Evolutionary conservation across 23 tunicate genomes (phyloP), one percentile per base, ranked within the genome.

Genomic region (Ascidia mentula): DNA sequence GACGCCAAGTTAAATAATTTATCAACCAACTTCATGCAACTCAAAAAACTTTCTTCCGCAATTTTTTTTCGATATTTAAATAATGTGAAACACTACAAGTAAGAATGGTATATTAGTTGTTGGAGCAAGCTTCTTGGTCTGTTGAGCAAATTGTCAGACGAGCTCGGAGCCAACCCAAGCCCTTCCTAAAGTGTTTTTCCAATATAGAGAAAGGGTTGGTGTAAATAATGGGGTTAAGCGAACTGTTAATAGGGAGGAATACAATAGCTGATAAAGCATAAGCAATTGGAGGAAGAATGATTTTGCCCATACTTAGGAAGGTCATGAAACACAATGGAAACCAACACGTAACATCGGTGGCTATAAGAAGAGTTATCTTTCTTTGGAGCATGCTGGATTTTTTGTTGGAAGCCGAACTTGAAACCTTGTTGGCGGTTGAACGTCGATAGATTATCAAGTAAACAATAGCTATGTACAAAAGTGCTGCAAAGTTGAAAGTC

Each of bases 241-340:
- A 70, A 36, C 74, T 70, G 38, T 70, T 70, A 22, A 70, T 39
- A 32, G 78, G 78, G 1, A 37, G 7, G 38, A 74, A 39, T 74
- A 74, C 53, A 17, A 74, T 74, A 18, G 78, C 78, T 32, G 78
- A 74, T 20, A 74, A 32, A 32, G 78, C 53, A 36, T 74, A 74
- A 1, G 59, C 78, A 2, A 74, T 32, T 74, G 59, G 46, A 20
- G 78, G 59, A 39, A 37, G 34, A 20, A 74, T 6, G 34, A 37
- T 28, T 15, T 32, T 46, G 37, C 78, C 78, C 53, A 74, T 38
- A 74, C 78, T 74, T 9, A 53, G 24, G 24, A 53, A 53, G 24
- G 28, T 53, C 65, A 53, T 53, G 24, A 53, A 53, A 9, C 65
- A 53, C 65, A 53, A 53, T 5, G 65, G 65, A 53, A 53, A 53